Conservation (phyloP, 2,888 invertebrate genomes). For the Bombyx huttoni region DNA sequence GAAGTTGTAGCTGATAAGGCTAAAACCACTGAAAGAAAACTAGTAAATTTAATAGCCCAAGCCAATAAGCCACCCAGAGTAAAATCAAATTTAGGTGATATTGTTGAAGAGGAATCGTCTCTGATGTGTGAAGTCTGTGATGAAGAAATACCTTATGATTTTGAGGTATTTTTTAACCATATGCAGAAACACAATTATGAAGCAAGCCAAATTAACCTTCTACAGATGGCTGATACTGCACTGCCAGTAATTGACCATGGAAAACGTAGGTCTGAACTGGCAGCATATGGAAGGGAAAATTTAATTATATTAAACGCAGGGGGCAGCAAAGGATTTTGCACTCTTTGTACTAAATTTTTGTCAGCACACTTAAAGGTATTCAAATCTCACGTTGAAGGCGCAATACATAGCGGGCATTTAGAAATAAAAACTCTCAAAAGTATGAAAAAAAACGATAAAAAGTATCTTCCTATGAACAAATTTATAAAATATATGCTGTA, state of each 20-base stretch:
- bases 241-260: conserved; percentile 14
- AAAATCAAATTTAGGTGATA: not conserved
- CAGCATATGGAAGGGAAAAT: conserved; percentile 28
- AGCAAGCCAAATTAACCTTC: not conserved
- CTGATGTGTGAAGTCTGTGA: not conserved
- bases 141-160: not conserved
- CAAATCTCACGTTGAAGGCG: conserved; percentile 27
- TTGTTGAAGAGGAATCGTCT: not conserved
- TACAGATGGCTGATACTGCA: not conserved
- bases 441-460: conserved; percentile 1
- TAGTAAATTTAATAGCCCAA: too few species aligned
- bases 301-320: conserved; percentile 34
- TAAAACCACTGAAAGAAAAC: too few species aligned
- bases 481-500: conserved; percentile 4
- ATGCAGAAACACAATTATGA: not conserved
- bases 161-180: not conserved
- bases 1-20: too few species aligned
- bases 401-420: conserved; percentile 26
- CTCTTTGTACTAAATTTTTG: conserved; percentile 28
- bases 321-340: conserved; percentile 35
- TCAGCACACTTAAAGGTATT: conserved; percentile 25
- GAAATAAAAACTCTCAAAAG: conserved; percentile 23
- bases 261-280: conserved; percentile 24
- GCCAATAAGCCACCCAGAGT: too few species aligned
- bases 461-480: not conserved